A percentile compares a stretch with the other conserved stretches of the same genome.
phyloP scores from a whole-genome alignment of 2,113 vertebrate genomes.

The Falcunculus frontatus region DNA sequence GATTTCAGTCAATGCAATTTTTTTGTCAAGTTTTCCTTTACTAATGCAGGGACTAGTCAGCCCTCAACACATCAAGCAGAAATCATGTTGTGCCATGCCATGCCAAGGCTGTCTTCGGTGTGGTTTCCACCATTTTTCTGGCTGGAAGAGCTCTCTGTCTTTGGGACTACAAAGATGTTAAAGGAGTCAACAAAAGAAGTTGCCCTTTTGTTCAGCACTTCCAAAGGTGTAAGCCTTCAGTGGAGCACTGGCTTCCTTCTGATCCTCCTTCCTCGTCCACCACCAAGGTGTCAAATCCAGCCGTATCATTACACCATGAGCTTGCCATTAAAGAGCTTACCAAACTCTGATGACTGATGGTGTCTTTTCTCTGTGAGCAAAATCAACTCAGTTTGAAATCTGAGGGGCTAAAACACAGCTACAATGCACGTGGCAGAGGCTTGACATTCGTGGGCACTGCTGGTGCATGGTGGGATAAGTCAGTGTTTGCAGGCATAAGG shows the following conservation, averaged over 20 bases:
- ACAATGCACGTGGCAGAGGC: accelerated
- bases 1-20: neutral
- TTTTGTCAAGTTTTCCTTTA: neutral
- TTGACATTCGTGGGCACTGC: neutral
- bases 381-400: neutral
- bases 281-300: neutral
- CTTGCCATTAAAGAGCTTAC: conserved; percentile 72
- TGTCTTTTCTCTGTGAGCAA: conserved; percentile 11
- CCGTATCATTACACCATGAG: conserved; percentile 9
- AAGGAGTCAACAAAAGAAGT: conserved; percentile 21
- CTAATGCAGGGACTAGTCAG: neutral
- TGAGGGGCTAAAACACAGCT: neutral
- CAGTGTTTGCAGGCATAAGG: neutral
- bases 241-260: neutral
- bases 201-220: conserved; percentile 23
- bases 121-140: conserved; percentile 3
- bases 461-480: accelerated
- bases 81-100: neutral
- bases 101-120: neutral
- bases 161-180: conserved; percentile 46
- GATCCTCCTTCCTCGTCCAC: neutral
- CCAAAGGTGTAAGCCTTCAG: neutral
- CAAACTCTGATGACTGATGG: neutral
- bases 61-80: neutral
- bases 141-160: conserved; percentile 22